Evolutionary conservation across 2,113 vertebrate species (phyloP), one percentile per base, ranked within the genome.

Genomic region (Pavo muticus): DNA sequence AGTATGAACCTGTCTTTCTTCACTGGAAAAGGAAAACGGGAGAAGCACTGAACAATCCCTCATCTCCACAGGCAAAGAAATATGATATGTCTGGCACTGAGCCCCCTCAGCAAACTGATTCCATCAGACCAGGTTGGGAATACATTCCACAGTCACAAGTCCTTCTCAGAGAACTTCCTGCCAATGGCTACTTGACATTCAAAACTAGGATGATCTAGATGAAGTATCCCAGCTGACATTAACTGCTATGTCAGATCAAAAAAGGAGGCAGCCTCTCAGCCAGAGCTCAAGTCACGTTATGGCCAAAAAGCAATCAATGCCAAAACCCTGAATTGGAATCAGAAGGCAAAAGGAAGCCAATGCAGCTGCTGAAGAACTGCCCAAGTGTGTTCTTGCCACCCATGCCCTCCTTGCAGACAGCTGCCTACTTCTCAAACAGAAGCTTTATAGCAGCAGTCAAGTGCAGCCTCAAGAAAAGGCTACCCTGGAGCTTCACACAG

Each of bases 171-270:
- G 93, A 95, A 94, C 93, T 95, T 97, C 94, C 95, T 95, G 93
- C 90, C 90, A 93, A 92, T 84, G 88, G 85, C 91, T 91, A 90
- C 90, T 90, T 96, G 93, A 96, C 94, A 97, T 95, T 94, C 95
- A 91, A 93, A 94, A 65, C 47, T 44, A 84, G 75, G 30, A 95
- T 91, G 85, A 96, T 96, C 85, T 95, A 97, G 94, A 94, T 93
- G 87, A 95, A 96, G 90, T 52, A 96, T 69, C 75, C 90, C 14
- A 2, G 93, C 72, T 91, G 93, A 95, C 91, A 86, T 90, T 93
- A 95, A 93, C 75, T 96, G 85, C 83, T 80, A 93, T 21, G 88
- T n/a, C 94, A 90, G 72, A 93, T 74, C 4, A 83, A 83, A 73
- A 95, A 90, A 21, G 14, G 45, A 91, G 35, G 52, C 91, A 72